phyloP scores from a whole-genome alignment of 2,888 invertebrate species.

The Drosophila siamana region DNA sequence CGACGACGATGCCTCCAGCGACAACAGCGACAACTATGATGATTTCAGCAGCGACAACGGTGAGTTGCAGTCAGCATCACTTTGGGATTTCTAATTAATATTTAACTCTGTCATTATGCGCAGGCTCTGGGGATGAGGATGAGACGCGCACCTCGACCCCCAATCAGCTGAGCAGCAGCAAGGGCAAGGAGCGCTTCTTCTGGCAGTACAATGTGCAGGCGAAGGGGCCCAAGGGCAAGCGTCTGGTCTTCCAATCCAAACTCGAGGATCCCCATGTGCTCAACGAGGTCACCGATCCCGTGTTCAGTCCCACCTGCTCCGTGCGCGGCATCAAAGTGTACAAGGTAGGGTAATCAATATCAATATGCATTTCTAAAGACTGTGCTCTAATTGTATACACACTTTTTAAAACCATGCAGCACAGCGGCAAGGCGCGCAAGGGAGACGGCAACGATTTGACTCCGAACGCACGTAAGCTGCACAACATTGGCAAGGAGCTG shows the following conservation, averaged over 20 bases:
- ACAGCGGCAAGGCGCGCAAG: conserved; percentile 95
- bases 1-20: conserved; percentile 93
- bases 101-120: neutral
- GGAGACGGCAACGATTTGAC: conserved; percentile 99
- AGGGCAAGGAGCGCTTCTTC: conserved; percentile 94
- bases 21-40: conserved; percentile 94
- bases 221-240: conserved; percentile 98
- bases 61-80: conserved; percentile 69
- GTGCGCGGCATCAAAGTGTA: conserved; percentile 94
- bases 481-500: conserved; percentile 95
- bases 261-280: conserved; percentile 96
- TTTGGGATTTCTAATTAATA: neutral
- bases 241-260: conserved; percentile 93
- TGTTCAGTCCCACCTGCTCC: conserved; percentile 96
- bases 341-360: conserved; percentile 63
- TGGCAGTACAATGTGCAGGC: conserved; percentile 99
- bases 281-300: conserved; percentile 96
- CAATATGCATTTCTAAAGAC: neutral
- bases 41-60: conserved; percentile 94
- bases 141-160: conserved; percentile 81
- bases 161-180: conserved; percentile 79
- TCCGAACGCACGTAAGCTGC: conserved; percentile 96
- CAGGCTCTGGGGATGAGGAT: conserved; percentile 83
- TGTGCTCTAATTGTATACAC: neutral
- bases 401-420: conserved; percentile 68